Evolutionary conservation across 2,113 vertebrate species (phyloP).

Genomic region (Equus przewalskii): DNA sequence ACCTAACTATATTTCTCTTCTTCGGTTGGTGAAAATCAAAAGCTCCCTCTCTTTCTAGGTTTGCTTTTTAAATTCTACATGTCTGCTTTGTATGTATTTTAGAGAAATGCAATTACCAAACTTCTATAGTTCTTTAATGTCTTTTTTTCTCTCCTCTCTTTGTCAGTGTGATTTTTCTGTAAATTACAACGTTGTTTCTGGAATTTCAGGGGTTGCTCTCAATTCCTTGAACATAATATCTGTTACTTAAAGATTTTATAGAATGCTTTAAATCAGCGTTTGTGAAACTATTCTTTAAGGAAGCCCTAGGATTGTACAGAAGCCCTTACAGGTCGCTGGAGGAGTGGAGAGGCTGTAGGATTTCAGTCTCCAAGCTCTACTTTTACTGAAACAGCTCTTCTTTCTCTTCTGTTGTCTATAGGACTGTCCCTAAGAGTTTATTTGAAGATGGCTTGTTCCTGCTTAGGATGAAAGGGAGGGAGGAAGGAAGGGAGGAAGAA

Average conservation of each 20-base stretch:
- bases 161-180: not conserved
- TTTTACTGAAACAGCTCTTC: not conserved
- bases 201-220: not conserved
- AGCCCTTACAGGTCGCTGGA: not conserved
- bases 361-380: not conserved
- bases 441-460: not conserved
- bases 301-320: not conserved
- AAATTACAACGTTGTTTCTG: not conserved
- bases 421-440: not conserved
- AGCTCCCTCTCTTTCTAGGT: not conserved
- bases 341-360: not conserved
- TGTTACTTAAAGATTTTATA: not conserved
- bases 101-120: not conserved
- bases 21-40: not conserved
- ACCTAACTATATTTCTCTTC: not conserved
- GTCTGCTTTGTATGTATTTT: not conserved
- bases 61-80: constrained; percentile 23
- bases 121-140: not conserved
- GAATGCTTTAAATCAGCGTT: not conserved
- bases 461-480: not conserved
- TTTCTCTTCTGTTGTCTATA: not conserved
- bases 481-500: rapidly evolving
- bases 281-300: not conserved
- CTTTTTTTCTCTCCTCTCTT: not conserved
- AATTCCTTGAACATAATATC: not conserved